These are phyloP conservation scores for Pedetes capensis DNA, from an alignment of 2,113 vertebrate species.

Conservation along the genomic window DNA sequence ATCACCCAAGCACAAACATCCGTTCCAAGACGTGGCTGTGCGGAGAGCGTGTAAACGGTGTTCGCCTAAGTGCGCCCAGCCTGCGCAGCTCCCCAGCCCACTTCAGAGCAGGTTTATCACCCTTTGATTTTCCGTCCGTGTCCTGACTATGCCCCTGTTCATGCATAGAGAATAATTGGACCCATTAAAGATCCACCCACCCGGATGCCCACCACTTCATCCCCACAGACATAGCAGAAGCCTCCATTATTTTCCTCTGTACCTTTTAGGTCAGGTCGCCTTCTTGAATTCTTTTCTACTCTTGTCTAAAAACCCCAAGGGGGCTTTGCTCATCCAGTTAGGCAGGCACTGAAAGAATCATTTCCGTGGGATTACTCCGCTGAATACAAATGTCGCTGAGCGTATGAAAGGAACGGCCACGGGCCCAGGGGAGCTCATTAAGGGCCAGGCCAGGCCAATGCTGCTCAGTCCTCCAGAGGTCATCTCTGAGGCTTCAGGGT, in stretches of 20 bases:
- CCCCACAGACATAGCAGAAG: neutral
- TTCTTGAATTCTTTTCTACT: conserved; percentile 42
- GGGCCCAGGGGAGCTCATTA: neutral
- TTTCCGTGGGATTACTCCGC: neutral
- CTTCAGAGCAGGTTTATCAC: neutral
- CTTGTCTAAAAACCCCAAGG: conserved; percentile 29
- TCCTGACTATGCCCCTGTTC: neutral
- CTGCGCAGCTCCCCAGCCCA: neutral
- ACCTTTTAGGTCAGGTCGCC: conserved; percentile 44
- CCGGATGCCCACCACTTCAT: neutral
- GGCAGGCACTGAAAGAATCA: neutral
- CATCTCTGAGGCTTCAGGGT: neutral
- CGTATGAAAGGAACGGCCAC: neutral
- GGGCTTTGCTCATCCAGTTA: neutral
- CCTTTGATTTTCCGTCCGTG: neutral
- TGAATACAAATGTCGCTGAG: conserved; percentile 36
- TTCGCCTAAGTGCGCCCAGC: neutral
- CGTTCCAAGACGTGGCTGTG: neutral
- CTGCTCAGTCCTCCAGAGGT: neutral
- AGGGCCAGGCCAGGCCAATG: neutral
- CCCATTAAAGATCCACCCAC: neutral
- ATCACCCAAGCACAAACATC: neutral
- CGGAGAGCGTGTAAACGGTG: neutral
- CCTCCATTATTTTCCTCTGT: neutral
- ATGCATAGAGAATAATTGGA: neutral